Evolutionary conservation across 2,113 vertebrate genomes (phyloP).

Genomic region (Naja naja): DNA sequence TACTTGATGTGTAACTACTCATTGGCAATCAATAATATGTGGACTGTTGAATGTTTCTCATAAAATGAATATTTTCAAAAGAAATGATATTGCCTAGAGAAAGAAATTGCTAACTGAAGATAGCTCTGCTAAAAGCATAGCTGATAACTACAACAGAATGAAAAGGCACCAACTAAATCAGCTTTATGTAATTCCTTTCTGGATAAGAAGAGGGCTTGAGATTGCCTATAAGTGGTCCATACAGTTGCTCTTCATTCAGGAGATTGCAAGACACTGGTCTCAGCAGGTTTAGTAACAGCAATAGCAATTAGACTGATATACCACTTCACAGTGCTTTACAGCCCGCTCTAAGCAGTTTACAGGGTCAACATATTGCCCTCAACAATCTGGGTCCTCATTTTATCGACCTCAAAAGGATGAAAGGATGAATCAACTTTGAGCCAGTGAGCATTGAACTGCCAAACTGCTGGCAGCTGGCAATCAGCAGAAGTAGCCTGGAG

Average conservation of each 20-base stretch:
- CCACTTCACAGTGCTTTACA: too few relatives aligned
- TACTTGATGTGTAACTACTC: background rate
- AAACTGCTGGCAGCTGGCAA: too few relatives aligned
- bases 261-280: background rate
- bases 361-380: too few relatives aligned
- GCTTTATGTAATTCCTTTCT: background rate
- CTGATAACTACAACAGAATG: background rate
- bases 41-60: background rate
- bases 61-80: background rate
- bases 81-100: background rate
- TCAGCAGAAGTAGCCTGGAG: too few relatives aligned
- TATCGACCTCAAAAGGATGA: too few relatives aligned
- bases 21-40: background rate
- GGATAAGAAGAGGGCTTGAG: background rate
- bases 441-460: too few relatives aligned
- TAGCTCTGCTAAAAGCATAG: background rate
- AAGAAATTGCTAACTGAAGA: background rate
- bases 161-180: background rate
- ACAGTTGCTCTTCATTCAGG: background rate
- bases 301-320: too few relatives aligned
- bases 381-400: too few relatives aligned
- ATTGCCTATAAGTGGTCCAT: background rate
- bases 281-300: background rate
- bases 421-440: too few relatives aligned
- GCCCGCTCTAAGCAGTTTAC: too few relatives aligned